These are phyloP conservation scores for Rhabdornis inornatus DNA, from an alignment of 2,113 vertebrate species.

Conservation along the genomic window DNA sequence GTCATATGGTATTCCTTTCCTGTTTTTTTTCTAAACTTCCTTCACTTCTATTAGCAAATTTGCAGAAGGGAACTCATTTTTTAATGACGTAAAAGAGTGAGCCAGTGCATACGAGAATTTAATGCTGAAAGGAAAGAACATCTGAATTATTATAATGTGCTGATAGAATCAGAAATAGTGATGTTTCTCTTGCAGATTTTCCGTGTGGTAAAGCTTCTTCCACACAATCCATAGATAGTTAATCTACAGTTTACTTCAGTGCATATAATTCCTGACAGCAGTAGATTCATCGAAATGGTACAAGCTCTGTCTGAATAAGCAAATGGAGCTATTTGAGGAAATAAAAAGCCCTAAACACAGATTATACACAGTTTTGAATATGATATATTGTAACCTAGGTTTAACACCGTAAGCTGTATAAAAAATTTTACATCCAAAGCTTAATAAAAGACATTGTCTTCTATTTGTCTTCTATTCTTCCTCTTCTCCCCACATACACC, in stretches of 20 bases:
- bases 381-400: conserved; percentile 10
- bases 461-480: background rate
- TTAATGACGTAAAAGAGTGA: conserved; percentile 36
- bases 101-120: background rate
- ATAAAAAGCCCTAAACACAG: conserved; percentile 23
- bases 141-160: background rate
- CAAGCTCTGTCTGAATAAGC: conserved; percentile 21
- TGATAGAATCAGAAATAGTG: background rate
- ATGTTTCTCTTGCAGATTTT: background rate
- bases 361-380: conserved; percentile 1
- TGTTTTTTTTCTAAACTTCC: background rate
- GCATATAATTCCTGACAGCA: background rate
- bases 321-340: conserved; percentile 32
- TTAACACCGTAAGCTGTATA: background rate
- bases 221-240: background rate
- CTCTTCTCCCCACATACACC: background rate
- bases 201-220: background rate
- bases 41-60: conserved; percentile 1
- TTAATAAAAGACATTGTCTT: background rate
- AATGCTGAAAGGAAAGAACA: background rate
- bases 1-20: background rate
- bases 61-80: background rate
- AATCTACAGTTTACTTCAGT: background rate
- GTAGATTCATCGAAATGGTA: background rate
- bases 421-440: background rate